Percentiles rank a stretch among this genome's conserved stretches.
phyloP scores from a whole-genome alignment of 2,113 vertebrate genomes.

The Uropsilus gracilis region DNA sequence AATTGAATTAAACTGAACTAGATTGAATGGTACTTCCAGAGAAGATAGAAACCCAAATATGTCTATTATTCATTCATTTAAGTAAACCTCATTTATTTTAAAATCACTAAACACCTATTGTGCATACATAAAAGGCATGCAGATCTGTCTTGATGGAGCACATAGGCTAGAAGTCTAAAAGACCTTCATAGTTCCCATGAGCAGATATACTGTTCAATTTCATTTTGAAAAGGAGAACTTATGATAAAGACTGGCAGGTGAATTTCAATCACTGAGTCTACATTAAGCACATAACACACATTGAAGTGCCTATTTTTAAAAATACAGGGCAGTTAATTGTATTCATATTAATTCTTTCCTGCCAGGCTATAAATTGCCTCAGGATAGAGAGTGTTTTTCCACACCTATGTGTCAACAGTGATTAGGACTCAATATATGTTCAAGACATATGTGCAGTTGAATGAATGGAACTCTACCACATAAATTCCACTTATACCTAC shows the following conservation, averaged over 20 bases:
- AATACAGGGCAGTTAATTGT: not conserved
- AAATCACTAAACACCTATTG: not conserved
- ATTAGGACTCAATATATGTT: not conserved
- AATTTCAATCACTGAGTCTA: not conserved
- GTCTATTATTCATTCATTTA: not conserved
- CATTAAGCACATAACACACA: not conserved
- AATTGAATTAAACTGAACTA: not conserved
- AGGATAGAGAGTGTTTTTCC: not conserved
- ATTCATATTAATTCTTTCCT: not conserved
- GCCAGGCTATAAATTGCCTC: not conserved
- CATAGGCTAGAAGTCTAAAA: not conserved
- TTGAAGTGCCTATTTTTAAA: not conserved
- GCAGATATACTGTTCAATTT: not conserved
- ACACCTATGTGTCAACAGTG: not conserved
- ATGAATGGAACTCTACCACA: not conserved
- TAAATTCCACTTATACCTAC: not conserved
- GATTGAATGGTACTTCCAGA: not conserved
- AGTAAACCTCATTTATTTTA: conserved; percentile 37
- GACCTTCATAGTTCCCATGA: not conserved
- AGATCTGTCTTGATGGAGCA: not conserved
- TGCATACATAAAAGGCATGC: not conserved
- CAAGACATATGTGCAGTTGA: not conserved
- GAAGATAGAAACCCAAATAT: not conserved
- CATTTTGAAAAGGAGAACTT: not conserved
- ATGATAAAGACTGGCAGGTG: not conserved